Evolutionary conservation across 2,888 invertebrate genomes (phyloP).

Genomic region (Tenthredo mesomela): DNA sequence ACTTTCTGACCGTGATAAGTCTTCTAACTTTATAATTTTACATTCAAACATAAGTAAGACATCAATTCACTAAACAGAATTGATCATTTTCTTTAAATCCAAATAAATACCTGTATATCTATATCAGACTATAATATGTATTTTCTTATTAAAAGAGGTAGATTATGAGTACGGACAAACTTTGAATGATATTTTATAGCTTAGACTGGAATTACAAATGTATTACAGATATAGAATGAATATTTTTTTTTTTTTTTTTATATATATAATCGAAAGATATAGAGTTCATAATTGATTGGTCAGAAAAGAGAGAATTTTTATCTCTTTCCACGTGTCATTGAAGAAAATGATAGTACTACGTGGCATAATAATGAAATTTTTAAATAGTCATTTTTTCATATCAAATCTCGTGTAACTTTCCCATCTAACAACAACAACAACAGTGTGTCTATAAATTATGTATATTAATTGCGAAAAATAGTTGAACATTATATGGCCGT

Average conservation of each 20-base stretch:
- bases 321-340: constrained; percentile 7
- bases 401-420: constrained; percentile 58
- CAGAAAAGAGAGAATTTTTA: background rate
- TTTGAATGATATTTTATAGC: constrained; percentile 8
- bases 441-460: constrained; percentile 62
- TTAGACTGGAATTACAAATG: constrained; percentile 36
- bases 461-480: constrained; percentile 26
- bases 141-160: constrained; percentile 31
- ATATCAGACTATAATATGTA: background rate
- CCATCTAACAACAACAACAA: constrained; percentile 36
- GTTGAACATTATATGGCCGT: constrained; percentile 46
- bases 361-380: constrained; percentile 59
- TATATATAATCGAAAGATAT: background rate
- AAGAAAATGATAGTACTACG: constrained; percentile 58
- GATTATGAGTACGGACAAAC: constrained; percentile 16
- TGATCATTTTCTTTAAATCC: background rate
- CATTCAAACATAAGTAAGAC: background rate
- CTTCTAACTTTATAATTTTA: background rate
- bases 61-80: background rate
- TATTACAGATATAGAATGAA: constrained; percentile 26
- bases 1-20: background rate
- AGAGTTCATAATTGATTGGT: background rate
- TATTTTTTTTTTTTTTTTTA: constrained; percentile 44
- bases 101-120: background rate
- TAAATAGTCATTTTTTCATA: constrained; percentile 62